A percentile compares a stretch with the other conserved stretches of the same genome.
Conservation (phyloP, 2,888 invertebrate genomes). For the Dicranocentrus wangi region DNA sequence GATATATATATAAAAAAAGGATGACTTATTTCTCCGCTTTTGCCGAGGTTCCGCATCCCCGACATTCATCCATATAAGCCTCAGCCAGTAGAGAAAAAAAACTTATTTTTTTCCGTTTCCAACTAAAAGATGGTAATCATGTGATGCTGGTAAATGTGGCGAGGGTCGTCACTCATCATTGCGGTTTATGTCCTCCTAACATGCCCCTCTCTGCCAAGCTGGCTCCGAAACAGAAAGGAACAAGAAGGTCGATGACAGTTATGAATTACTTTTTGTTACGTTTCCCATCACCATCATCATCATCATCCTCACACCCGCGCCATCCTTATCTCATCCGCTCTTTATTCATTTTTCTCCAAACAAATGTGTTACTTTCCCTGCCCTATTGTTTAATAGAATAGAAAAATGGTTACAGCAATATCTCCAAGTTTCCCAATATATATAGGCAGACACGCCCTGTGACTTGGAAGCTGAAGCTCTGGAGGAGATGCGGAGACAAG, state of each 20-base stretch:
- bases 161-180: slow-evolving; percentile 44
- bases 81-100: not conserved
- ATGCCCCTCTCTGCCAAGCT: not conserved
- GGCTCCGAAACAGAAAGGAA: slow-evolving; percentile 22
- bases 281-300: slow-evolving; percentile 2
- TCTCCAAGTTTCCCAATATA: not conserved
- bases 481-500: too few species aligned
- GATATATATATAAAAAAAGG: too few species aligned
- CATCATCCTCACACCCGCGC: not conserved
- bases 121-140: not conserved
- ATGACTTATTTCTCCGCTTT: slow-evolving; percentile 9
- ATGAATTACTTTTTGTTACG: slow-evolving; percentile 44
- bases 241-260: slow-evolving; percentile 56
- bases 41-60: not conserved
- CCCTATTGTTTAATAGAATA: slow-evolving; percentile 18
- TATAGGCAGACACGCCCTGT: slow-evolving; percentile 34
- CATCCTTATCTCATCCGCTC: slow-evolving; percentile 1
- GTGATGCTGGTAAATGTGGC: slow-evolving; percentile 14
- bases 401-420: not conserved
- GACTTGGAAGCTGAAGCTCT: slow-evolving; percentile 14
- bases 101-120: not conserved
- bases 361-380: slow-evolving; percentile 27
- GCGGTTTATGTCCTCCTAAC: slow-evolving; percentile 30
- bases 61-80: too few species aligned
- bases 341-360: slow-evolving; percentile 29